Evolutionary conservation across 2,797 vertebrate genomes (phyloP), one percentile per base, ranked within the genome.

Genomic region (Esox masquinongy): DNA sequence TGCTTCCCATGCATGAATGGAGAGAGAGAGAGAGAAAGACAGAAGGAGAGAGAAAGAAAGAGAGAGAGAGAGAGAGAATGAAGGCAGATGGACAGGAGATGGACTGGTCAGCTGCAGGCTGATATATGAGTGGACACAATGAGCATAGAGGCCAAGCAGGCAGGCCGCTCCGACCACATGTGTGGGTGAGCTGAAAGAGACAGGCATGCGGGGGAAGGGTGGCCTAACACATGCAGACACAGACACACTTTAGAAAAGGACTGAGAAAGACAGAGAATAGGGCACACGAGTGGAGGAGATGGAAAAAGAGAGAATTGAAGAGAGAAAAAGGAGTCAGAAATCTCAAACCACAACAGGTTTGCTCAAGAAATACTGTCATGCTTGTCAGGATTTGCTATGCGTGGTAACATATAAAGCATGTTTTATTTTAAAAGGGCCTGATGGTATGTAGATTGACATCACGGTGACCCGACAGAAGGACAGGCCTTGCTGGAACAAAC

Each of bases 91-190:
- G 90, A 86, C 82, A 81, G 85, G 49, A 87, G 77, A 87, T 80
- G 82, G 78, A 88, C 85, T 87, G 90, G 90, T 92, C 91, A 93
- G 88, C 91, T 91, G 91, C 90, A 90, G 89, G 81, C 92, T 96
- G 95, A 96, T 96, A 93, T 93, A 95, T 89, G 93, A 90, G 92
- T 79, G 89, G 93, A 88, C 82, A 86, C 91, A 89, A 91, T 92
- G 88, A 92, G 90, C 85, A 82, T 75, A 85, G 84, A 87, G 87
- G 29, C 80, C 79, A 59, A 14, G 43, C 43, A 12, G 12, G 12
- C 43, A 47, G 82, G 15, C 16, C 22, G 43, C 89, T 81, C 85
- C 80, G 85, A 82, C 85, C 88, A 91, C 87, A 86, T 90, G 88
- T 89, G 86, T 85, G 72, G 73, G 74, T 70, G 74, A 77, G 79